Base-by-base conservation (phyloP, 2,888 invertebrate species). In the Andricus curvator region DNA sequence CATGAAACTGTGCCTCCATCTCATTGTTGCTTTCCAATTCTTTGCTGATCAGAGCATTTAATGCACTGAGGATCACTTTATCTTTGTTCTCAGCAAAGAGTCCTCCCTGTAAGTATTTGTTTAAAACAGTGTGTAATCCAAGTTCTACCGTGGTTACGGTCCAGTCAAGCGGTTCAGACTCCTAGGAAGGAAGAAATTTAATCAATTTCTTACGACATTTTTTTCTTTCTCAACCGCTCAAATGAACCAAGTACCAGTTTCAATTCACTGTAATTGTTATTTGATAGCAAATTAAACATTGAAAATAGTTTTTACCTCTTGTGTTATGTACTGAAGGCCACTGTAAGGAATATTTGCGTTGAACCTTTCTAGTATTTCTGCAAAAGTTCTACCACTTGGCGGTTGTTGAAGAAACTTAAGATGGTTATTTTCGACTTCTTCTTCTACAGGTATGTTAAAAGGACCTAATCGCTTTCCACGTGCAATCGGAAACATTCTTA, bases 51-150 rank as follows among this genome's bases (percentile, higher is more conserved):
- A 99, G 94, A 0, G 98, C 95, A 88, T 96, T 96, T 85, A 99
- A 93, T n/a, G 99, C 98, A 51, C 96, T 96, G 56, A 97, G 96
- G 86, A 99, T 99, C 85, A 99, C 93, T 93, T 98, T 98, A 93
- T 99, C 99, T 92, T 99, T 99, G 93, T 99, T 99, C 93, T 99
- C 98, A 13, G 98, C 97, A 94, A 99, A 99, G 85, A 99, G 94
- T 83, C 98, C 74, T 74, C 74, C 97, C 98, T 99, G 94, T 56
- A 94, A 94, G 92, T 89, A 89, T 87, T 88, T 82, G 88, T 88
- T 87, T 86, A 87, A 88, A 85, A 89, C 85, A 85, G 84, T 86
- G 88, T 89, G 88, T 81, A 88, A 85, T 83, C 83, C 88, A 70
- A 92, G 89, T 85, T 91, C 90, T 86, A 89, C 83, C 81, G 88